Percentiles rank a stretch among this genome's conserved stretches.
Evolutionary conservation across 2,113 vertebrate species (phyloP).

Genomic region (Pygoscelis antarcticus): DNA sequence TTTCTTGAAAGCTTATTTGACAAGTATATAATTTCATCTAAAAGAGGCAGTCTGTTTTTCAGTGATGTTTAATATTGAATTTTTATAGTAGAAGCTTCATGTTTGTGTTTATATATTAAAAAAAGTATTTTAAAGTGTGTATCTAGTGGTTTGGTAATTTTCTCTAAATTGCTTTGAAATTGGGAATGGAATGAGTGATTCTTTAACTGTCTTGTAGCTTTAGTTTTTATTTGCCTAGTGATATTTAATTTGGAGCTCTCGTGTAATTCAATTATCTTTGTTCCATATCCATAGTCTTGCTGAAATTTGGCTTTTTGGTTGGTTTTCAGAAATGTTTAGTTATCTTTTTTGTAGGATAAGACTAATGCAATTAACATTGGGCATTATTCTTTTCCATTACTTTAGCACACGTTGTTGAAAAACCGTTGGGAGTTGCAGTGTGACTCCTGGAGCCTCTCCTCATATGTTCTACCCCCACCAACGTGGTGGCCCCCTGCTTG

Average conservation of each 20-base stretch:
- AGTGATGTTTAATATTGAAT: neutral
- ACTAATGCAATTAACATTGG: neutral
- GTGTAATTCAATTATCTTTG: conserved; percentile 15
- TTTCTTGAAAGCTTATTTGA: neutral
- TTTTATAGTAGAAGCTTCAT: neutral
- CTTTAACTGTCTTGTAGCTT: neutral
- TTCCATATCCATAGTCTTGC: neutral
- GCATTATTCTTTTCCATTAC: neutral
- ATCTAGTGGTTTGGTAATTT: neutral
- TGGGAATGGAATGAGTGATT: neutral
- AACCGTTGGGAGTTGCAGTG: neutral
- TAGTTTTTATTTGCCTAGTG: neutral
- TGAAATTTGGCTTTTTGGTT: neutral
- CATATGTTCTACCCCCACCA: accelerated
- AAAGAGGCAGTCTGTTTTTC: neutral
- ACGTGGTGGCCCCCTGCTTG: neutral
- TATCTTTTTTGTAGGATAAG: neutral
- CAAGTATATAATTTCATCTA: neutral
- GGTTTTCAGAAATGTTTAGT: neutral
- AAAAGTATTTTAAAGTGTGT: neutral
- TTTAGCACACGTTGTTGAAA: neutral
- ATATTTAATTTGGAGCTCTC: neutral
- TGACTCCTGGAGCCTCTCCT: neutral
- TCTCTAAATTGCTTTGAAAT: conserved; percentile 16
- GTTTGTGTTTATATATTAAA: neutral